Conservation (phyloP, 2,113 vertebrate species). For the Trichechus manatus region DNA sequence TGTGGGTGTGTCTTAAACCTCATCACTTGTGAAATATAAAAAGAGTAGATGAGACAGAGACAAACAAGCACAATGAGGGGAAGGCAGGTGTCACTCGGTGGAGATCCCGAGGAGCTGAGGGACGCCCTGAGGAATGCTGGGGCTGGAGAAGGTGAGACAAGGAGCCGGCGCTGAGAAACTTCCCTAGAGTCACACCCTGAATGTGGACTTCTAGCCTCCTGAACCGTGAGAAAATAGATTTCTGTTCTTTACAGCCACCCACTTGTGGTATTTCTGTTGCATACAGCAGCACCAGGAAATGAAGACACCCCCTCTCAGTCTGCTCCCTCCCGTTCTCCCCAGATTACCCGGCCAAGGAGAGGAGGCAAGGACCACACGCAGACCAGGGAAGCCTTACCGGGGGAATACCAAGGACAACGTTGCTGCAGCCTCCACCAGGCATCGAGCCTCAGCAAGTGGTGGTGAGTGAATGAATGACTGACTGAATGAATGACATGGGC, state of each 20-base stretch:
- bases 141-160: too few relatives aligned
- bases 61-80: too few relatives aligned
- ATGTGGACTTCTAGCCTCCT: neutral
- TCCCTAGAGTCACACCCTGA: neutral
- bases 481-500: neutral
- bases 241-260: neutral
- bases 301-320: neutral
- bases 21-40: neutral
- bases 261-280: neutral
- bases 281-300: neutral
- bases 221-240: neutral
- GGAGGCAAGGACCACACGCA: neutral
- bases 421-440: accelerated
- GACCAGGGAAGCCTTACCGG: accelerated
- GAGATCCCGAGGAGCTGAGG: too few relatives aligned
- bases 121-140: too few relatives aligned
- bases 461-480: neutral
- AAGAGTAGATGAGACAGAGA: neutral
- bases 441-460: neutral
- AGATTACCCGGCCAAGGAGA: neutral
- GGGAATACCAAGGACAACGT: neutral
- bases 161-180: too few relatives aligned
- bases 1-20: neutral
- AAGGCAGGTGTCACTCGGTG: too few relatives aligned
- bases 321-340: neutral